Evolutionary conservation across 2,888 invertebrate species (phyloP), one percentile per base, ranked within the genome.

Genomic region (Proisotoma minuta): DNA sequence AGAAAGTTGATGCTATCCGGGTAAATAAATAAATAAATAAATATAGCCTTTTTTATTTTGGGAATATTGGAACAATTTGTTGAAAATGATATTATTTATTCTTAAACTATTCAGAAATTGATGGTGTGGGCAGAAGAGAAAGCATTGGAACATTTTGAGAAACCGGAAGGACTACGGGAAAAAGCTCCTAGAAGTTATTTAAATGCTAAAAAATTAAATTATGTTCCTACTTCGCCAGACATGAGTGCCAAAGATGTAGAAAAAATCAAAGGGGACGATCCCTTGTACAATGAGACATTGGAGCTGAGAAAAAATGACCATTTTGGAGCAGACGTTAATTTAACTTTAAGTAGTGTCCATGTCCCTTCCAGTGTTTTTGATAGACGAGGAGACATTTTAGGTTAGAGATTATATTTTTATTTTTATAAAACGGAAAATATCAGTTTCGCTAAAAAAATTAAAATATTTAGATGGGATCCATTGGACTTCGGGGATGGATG

Each of bases 321-420:
- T 54, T 67, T 74, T 51, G 60, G 61, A 8, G 64, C 71, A 18
- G 56, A 62, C 20, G 59, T 71, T 18, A 69, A 69, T 47, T 60
- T 60, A 43, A 62, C 18, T 23, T 83, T 84, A 73, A 92, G 92
- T 76, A 87, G 93, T 66, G 89, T 96, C 54, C 96, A 97, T 78
- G 89, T 96, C 26, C 96, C 97, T 3, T 91, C 93, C 28, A 95
- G 95, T 80, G 88, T 97, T 62, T 95, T 85, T 80, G 93, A 92
- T 77, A 82, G 83, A 81, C 84, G 90, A 87, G 79, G 78, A 77
- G 76, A 12, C 23, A 53, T 18, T 20, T 18, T 48, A 48, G 12
- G 18, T 12, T 48, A 8, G 18, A n/a, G n/a, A n/a, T n/a, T n/a
- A n/a, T n/a, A n/a, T n/a, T n/a, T n/a, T n/a, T n/a, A n/a, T n/a